Conservation (phyloP, 2,888 invertebrate genomes). For the Poecilobothrus nobilitatus region DNA sequence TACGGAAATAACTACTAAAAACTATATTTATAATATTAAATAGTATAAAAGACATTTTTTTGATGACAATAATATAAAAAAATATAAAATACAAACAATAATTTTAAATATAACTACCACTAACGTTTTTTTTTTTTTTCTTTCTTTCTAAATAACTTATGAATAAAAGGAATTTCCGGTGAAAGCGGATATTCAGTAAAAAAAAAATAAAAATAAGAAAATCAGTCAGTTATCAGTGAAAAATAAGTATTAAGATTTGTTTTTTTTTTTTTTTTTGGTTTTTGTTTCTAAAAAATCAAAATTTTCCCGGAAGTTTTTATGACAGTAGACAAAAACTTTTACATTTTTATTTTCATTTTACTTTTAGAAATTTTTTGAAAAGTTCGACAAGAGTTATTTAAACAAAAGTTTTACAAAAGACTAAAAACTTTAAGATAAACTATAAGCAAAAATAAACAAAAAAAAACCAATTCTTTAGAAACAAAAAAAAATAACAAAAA, state of each 20-base stretch:
- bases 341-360: neutral
- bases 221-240: too few relatives aligned
- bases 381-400: neutral
- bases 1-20: neutral
- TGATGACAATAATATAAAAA: neutral
- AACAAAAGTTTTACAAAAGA: neutral
- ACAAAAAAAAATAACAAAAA: neutral
- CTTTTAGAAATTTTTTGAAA: neutral
- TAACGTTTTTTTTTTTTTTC: too few relatives aligned
- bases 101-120: too few relatives aligned
- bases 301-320: neutral
- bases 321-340: conserved; percentile 4
- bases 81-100: neutral
- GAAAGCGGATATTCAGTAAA: too few relatives aligned
- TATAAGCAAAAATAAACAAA: neutral
- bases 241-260: too few relatives aligned
- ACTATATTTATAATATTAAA: neutral
- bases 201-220: too few relatives aligned
- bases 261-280: too few relatives aligned
- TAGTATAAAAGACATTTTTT: neutral
- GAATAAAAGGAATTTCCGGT: too few relatives aligned
- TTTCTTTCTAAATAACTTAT: too few relatives aligned
- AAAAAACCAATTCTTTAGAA: neutral
- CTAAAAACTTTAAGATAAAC: neutral
- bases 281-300: too few relatives aligned